Conservation (phyloP, 2,888 invertebrate species). For the Mythimna lalbum region DNA sequence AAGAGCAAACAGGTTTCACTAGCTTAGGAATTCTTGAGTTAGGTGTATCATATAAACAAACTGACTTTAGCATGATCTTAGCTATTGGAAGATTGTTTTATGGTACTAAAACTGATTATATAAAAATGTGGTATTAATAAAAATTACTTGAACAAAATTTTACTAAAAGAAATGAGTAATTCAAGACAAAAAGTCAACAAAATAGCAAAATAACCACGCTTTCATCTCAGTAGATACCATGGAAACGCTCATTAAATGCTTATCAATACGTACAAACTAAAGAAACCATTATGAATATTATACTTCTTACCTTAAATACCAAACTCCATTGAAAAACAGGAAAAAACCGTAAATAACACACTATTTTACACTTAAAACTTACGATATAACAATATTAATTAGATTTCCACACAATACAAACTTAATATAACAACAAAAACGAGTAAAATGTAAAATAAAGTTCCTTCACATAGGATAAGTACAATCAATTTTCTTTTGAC, state of each 20-base stretch:
- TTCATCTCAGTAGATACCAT: constrained; percentile 49
- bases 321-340: constrained; percentile 75
- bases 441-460: constrained; percentile 64
- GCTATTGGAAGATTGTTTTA: not conserved
- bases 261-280: constrained; percentile 62
- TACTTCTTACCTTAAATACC: constrained; percentile 70
- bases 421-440: constrained; percentile 68
- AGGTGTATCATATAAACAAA: not conserved
- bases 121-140: not conserved
- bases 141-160: constrained; percentile 6
- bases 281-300: constrained; percentile 53
- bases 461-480: constrained; percentile 46
- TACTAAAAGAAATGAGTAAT: constrained; percentile 30
- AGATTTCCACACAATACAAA: constrained; percentile 67
- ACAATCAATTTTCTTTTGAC: constrained; percentile 66
- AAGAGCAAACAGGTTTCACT: constrained; percentile 28
- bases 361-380: constrained; percentile 67
- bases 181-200: constrained; percentile 13
- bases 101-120: not conserved
- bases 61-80: not conserved
- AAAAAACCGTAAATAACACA: constrained; percentile 61
- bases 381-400: constrained; percentile 63
- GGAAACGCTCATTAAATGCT: constrained; percentile 54
- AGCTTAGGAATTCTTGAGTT: constrained; percentile 10
- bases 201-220: constrained; percentile 33